phyloP scores from a whole-genome alignment of 2,797 vertebrate genomes.

The Falco biarmicus region DNA sequence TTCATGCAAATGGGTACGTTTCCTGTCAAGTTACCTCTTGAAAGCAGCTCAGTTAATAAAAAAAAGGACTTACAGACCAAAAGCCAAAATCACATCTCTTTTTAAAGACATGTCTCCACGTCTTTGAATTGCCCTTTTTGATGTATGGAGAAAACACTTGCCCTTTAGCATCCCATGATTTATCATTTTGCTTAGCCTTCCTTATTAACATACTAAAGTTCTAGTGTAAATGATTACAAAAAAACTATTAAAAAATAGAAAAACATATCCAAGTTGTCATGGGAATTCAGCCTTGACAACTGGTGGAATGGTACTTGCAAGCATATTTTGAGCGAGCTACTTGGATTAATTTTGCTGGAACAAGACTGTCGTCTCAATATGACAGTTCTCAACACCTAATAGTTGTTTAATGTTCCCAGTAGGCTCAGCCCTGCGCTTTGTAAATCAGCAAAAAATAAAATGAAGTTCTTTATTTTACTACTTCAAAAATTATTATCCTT shows the following conservation, averaged over 20 bases:
- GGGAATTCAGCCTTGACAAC: neutral
- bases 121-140: neutral
- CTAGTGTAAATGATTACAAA: neutral
- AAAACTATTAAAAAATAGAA: neutral
- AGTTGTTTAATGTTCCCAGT: constrained; percentile 26
- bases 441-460: constrained; percentile 58
- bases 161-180: neutral
- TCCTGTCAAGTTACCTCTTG: constrained; percentile 9
- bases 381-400: constrained; percentile 35
- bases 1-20: constrained; percentile 13
- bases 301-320: neutral
- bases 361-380: neutral
- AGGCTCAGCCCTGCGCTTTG: constrained; percentile 10
- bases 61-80: neutral
- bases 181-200: neutral
- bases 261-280: neutral
- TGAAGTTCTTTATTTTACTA: constrained; percentile 16
- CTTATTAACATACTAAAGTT: neutral
- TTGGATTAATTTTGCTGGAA: constrained; percentile 54
- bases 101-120: neutral
- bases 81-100: neutral
- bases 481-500: constrained; percentile 51
- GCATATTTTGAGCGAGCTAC: constrained; percentile 28
- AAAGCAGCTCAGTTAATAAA: neutral
- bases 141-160: neutral